Evolutionary conservation across 2,797 vertebrate genomes (phyloP).

Genomic region (Microcaecilia unicolor): DNA sequence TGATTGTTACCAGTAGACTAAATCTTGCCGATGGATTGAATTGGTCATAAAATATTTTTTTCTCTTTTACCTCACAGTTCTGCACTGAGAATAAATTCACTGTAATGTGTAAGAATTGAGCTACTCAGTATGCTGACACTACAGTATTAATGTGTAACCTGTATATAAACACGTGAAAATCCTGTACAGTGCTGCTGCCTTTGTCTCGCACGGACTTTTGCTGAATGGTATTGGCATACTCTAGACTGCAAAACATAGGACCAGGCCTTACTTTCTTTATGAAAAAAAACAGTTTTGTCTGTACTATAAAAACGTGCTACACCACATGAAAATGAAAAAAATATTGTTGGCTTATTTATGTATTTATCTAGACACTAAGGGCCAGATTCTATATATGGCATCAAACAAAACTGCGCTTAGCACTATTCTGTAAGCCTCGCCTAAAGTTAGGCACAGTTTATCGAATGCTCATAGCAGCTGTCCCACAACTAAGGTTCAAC

Average conservation of each 20-base stretch:
- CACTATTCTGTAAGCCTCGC: too few species aligned
- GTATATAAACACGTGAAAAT: not conserved
- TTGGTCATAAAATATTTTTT: slow-evolving; percentile 29
- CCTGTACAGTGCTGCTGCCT: not conserved
- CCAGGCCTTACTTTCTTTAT: slow-evolving; percentile 57
- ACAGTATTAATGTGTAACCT: not conserved
- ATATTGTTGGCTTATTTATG: too few species aligned
- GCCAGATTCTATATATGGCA: too few species aligned
- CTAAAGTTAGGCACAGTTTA: too few species aligned
- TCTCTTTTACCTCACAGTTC: slow-evolving; percentile 21
- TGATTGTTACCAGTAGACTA: slow-evolving; percentile 8
- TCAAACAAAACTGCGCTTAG: too few species aligned
- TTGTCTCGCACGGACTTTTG: not conserved
- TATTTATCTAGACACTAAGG: too few species aligned
- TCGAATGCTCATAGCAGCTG: too few species aligned
- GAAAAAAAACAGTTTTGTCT: slow-evolving; percentile 37
- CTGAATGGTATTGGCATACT: not conserved
- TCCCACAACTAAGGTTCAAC: too few species aligned
- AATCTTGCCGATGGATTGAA: slow-evolving; percentile 13
- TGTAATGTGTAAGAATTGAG: slow-evolving; percentile 11
- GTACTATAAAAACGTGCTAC: too few species aligned
- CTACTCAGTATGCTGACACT: not conserved
- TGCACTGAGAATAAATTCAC: slow-evolving; percentile 36
- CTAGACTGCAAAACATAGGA: slow-evolving; percentile 29
- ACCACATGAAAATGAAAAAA: too few species aligned